Percentiles rank a stretch among this genome's conserved stretches.
These are phyloP conservation scores for Fratercula arctica DNA, from an alignment of 2,797 vertebrate species.

Conservation along the genomic window DNA sequence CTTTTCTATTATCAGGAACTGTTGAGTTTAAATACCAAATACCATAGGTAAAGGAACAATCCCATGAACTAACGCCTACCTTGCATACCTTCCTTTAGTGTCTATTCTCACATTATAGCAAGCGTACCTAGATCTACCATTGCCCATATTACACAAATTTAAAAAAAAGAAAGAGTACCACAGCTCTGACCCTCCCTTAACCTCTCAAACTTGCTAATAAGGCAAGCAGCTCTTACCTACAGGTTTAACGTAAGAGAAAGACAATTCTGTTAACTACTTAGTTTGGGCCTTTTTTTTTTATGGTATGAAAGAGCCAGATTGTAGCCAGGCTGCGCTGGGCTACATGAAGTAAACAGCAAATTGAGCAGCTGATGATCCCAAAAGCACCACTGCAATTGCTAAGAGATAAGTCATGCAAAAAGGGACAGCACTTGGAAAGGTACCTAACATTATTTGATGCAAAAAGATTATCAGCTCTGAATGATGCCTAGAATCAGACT, in stretches of 20 bases:
- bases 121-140: neutral
- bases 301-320: neutral
- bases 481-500: neutral
- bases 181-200: neutral
- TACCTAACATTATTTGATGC: neutral
- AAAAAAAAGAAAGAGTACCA: neutral
- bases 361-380: neutral
- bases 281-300: neutral
- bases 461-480: neutral
- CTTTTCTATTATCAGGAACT: neutral
- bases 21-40: neutral
- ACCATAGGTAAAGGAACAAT: neutral
- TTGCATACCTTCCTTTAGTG: neutral
- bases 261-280: neutral
- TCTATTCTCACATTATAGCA: neutral
- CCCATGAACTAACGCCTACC: neutral
- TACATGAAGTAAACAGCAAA: neutral
- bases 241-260: neutral
- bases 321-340: neutral
- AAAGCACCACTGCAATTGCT: neutral
- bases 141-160: neutral
- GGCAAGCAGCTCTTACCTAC: neutral
- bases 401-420: neutral
- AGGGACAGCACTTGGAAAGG: neutral
- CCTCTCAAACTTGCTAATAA: neutral